Conservation (phyloP, 2,797 vertebrate species). For the Malurus leucopterus region DNA sequence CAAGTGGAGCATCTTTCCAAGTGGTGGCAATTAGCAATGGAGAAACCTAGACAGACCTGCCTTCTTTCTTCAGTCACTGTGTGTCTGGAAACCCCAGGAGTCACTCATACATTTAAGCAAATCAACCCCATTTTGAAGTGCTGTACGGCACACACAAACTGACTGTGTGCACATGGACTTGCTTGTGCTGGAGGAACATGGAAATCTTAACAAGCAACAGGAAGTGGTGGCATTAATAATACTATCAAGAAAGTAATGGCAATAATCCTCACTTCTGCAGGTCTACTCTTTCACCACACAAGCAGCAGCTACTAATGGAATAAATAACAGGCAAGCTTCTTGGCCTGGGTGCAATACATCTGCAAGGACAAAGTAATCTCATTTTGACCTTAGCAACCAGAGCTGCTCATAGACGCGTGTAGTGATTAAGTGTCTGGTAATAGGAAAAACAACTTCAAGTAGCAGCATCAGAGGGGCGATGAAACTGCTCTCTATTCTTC, state of each 20-base stretch:
- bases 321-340: background rate
- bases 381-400: background rate
- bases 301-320: background rate
- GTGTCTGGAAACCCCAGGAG: background rate
- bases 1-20: background rate
- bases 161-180: fast-evolving
- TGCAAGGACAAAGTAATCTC: background rate
- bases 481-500: background rate
- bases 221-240: background rate
- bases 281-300: background rate
- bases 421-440: background rate
- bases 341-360: background rate
- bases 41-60: background rate
- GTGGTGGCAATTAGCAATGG: background rate
- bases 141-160: background rate
- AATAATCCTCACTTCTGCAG: background rate
- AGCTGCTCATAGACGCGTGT: background rate
- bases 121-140: background rate
- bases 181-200: background rate
- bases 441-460: background rate
- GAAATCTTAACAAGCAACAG: background rate
- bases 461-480: background rate
- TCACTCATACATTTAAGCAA: background rate
- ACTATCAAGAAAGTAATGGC: background rate
- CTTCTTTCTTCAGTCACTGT: background rate